These are phyloP conservation scores for Babyrousa celebensis DNA, from an alignment of 2,797 vertebrate species.

Conservation along the genomic window DNA sequence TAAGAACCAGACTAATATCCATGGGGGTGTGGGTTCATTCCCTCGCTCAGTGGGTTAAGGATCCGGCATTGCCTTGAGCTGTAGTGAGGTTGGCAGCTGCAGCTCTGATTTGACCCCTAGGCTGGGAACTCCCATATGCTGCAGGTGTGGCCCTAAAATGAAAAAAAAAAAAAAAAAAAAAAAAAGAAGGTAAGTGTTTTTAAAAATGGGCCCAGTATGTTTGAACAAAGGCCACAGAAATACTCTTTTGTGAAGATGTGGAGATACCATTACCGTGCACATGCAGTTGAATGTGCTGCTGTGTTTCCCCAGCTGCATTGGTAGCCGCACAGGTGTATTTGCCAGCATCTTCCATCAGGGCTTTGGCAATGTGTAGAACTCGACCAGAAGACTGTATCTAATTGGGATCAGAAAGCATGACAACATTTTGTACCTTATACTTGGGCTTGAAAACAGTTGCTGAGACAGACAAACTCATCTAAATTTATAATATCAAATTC, in stretches of 20 bases:
- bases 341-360: slow-evolving; percentile 95
- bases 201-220: background rate
- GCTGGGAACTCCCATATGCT: too few relatives aligned
- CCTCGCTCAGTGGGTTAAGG: too few relatives aligned
- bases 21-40: too few relatives aligned
- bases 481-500: slow-evolving; percentile 35
- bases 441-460: slow-evolving; percentile 45
- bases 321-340: slow-evolving; percentile 98
- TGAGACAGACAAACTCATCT: slow-evolving; percentile 43
- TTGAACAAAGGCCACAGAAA: background rate
- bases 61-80: too few relatives aligned
- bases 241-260: background rate
- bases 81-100: too few relatives aligned
- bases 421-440: slow-evolving; percentile 43
- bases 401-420: slow-evolving; percentile 85
- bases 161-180: too few relatives aligned
- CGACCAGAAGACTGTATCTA: slow-evolving; percentile 97
- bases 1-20: too few relatives aligned
- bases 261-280: slow-evolving; percentile 95
- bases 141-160: too few relatives aligned
- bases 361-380: slow-evolving; percentile 93
- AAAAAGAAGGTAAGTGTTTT: background rate
- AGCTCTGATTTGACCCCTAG: too few relatives aligned
- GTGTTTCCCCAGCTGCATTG: slow-evolving; percentile 97
- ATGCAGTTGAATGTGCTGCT: slow-evolving; percentile 94